Conservation (phyloP, 2,888 invertebrate genomes). For the Tipula confusa region DNA sequence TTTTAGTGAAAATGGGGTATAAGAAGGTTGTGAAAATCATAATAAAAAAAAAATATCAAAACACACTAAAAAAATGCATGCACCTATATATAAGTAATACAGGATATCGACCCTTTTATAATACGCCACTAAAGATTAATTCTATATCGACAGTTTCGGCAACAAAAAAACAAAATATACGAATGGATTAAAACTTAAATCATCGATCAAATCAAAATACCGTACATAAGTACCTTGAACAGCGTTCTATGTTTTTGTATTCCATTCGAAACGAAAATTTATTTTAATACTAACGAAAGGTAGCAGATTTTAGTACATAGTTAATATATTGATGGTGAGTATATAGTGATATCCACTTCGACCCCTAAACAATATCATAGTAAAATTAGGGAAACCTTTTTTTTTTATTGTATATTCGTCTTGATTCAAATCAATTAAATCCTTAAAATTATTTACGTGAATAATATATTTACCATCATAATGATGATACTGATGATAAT, state of each 20-base stretch:
- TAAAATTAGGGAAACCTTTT: neutral
- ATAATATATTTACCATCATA: neutral
- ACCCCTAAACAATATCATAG: neutral
- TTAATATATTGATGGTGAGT: neutral
- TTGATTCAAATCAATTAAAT: neutral
- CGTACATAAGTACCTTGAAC: slow-evolving; percentile 16
- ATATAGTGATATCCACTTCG: neutral
- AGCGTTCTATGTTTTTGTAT: neutral
- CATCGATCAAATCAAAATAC: slow-evolving; percentile 12
- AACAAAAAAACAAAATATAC: neutral
- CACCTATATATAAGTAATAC: neutral
- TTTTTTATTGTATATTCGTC: neutral
- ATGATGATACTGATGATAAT: neutral
- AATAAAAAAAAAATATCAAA: neutral
- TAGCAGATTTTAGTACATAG: neutral
- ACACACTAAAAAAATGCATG: neutral
- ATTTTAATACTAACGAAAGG: neutral
- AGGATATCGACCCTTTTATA: neutral
- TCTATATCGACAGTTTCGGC: neutral
- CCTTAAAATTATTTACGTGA: neutral
- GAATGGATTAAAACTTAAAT: neutral
- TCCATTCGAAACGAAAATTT: neutral
- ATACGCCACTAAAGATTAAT: neutral
- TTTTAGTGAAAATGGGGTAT: neutral
- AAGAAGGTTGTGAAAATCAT: neutral